Evolutionary conservation across 92 coral and sea anemone species (phyloP), one percentile per base, ranked within the genome.

Genomic region (Diadumene lineata): DNA sequence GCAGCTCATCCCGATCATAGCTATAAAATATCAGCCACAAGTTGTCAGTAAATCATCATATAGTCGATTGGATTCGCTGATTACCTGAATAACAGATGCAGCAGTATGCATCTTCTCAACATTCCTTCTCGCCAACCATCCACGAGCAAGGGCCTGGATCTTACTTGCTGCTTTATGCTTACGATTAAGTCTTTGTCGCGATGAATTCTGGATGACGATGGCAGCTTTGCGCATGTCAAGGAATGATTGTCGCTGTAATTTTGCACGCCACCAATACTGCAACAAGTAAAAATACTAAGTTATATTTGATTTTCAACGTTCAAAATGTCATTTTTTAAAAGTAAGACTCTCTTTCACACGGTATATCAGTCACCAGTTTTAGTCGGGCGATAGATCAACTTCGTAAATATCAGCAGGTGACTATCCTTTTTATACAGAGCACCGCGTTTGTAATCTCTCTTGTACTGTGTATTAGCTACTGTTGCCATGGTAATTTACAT

Each of bases 191-290:
- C 69, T 72, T 25, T 70, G 81, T 43, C 96, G 90, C 56, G 82
- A 60, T 31, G 81, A 68, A 62, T 85, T 75, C 75, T 96, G 99
- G 30, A 96, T 50, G 28, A 79, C 51, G 25, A 83, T 76, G 26
- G 86, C 82, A 43, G 97, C 85, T 17, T 56, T 64, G 34, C 92
- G 86, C 64, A 76, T 69, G 77, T 70, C 73, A n/a, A 78, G 79
- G 82, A 84, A 96, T 56, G 79, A 84, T 55, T 78, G 81, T 31
- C 96, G 94, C 26, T 74, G 72, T 43, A 86, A 69, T 11, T 73
- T 77, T 55, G 88, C 88, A 32, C 93, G 91, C 97, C 99, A 92
- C 99, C 99, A 96, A 33, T 64, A 75, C 99, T 96, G 79, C 38
- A 67, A 18, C 15, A 57, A 64, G 15, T 58, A 43, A 57, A 69